Evolutionary conservation across 2,888 invertebrate genomes (phyloP).

Genomic region (Ectropis crepuscularia): DNA sequence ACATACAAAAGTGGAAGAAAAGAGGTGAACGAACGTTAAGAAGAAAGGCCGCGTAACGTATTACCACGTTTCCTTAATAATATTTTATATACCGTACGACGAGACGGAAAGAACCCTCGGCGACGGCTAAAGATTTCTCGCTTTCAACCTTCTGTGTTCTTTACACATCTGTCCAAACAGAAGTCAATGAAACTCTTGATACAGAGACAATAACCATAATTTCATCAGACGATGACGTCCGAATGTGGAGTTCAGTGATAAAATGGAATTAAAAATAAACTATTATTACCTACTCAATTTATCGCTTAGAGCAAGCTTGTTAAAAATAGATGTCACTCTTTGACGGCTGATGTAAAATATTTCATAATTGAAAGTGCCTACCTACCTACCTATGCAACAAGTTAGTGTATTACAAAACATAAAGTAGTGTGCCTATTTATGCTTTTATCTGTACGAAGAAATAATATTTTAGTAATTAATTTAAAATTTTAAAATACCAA

Average conservation of each 20-base stretch:
- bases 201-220: conserved; percentile 51
- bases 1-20: conserved; percentile 2
- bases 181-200: conserved; percentile 47
- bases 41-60: conserved; percentile 7
- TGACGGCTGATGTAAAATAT: background rate
- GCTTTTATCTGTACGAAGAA: no score
- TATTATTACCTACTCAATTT: conserved; percentile 4
- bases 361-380: background rate
- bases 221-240: conserved; percentile 46
- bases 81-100: conserved; percentile 24
- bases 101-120: conserved; percentile 21
- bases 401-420: no score
- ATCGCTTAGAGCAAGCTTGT: background rate
- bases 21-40: conserved; percentile 13
- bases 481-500: no score
- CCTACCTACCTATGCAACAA: background rate
- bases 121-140: conserved; percentile 21
- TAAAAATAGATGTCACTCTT: background rate
- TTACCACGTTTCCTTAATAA: conserved; percentile 17
- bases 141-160: conserved; percentile 49
- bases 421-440: no score
- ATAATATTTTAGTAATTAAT: no score
- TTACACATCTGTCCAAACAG: conserved; percentile 55
- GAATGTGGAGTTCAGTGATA: conserved; percentile 34
- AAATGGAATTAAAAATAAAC: conserved; percentile 26